Conservation (phyloP, 2,797 vertebrate genomes). For the Ambastaia sidthimunki region DNA sequence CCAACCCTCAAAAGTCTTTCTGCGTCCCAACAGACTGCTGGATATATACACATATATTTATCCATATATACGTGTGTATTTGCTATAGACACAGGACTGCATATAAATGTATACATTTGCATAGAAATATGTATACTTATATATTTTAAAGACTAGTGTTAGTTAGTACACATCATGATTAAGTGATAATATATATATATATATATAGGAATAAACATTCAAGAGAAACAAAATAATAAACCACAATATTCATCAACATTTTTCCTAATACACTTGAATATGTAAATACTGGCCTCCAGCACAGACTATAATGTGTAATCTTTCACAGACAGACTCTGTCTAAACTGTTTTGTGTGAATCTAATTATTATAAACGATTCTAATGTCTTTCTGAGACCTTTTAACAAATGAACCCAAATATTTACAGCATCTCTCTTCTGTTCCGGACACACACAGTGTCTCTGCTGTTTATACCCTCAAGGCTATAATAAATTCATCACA, state of each 20-base stretch:
- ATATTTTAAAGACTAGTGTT: neutral
- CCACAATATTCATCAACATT: too few species aligned
- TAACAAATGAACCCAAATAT: constrained; percentile 15
- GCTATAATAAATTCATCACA: constrained; percentile 15
- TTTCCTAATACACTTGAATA: too few species aligned
- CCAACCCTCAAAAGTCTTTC: constrained; percentile 29
- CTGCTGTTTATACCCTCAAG: constrained; percentile 36
- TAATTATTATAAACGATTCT: neutral
- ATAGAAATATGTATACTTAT: neutral
- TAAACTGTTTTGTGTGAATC: neutral
- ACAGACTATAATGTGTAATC: neutral
- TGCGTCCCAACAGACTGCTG: constrained; percentile 34
- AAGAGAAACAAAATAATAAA: too few species aligned
- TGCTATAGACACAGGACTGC: neutral
- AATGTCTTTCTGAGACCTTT: constrained; percentile 10
- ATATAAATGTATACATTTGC: neutral
- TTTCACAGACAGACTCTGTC: too few species aligned
- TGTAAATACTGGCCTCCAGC: neutral
- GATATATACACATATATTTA: neutral
- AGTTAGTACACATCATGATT: too few species aligned
- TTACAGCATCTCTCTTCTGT: neutral
- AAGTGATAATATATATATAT: too few species aligned
- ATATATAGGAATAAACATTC: neutral
- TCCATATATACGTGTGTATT: neutral
- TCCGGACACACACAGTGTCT: neutral